phyloP scores from a whole-genome alignment of 2,797 vertebrate species.

The Erethizon dorsatum region DNA sequence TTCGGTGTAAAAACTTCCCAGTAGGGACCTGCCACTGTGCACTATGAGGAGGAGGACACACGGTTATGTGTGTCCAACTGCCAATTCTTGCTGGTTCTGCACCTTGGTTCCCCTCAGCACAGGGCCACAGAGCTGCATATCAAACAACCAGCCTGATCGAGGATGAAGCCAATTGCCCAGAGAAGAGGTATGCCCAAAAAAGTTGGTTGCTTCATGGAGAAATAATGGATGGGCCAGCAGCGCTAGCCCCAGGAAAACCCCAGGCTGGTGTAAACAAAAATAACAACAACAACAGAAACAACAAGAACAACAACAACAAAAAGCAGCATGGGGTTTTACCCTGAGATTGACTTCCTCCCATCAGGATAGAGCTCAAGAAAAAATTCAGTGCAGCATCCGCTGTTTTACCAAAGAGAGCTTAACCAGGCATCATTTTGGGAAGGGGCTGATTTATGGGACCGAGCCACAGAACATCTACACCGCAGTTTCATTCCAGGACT shows the following conservation, averaged over 20 bases:
- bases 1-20: slow-evolving; percentile 16
- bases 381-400: not conserved
- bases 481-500: not conserved
- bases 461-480: not conserved
- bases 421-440: not conserved
- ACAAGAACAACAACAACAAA: not conserved
- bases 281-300: not conserved
- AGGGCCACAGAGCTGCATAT: not conserved
- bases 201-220: not conserved
- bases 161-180: not conserved
- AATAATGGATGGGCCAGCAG: not conserved
- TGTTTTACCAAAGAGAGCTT: not conserved
- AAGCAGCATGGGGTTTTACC: not conserved
- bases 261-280: not conserved
- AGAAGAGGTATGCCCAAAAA: not conserved
- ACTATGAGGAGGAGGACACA: not conserved
- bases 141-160: not conserved
- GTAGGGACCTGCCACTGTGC: not conserved
- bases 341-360: not conserved
- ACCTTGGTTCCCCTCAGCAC: not conserved
- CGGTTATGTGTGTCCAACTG: not conserved
- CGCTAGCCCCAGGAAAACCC: not conserved
- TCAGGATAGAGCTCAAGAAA: not conserved
- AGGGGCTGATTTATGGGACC: not conserved
- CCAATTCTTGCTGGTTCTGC: not conserved